Base-by-base conservation (phyloP, 2,113 vertebrate species). In the Probosciger aterrimus region DNA sequence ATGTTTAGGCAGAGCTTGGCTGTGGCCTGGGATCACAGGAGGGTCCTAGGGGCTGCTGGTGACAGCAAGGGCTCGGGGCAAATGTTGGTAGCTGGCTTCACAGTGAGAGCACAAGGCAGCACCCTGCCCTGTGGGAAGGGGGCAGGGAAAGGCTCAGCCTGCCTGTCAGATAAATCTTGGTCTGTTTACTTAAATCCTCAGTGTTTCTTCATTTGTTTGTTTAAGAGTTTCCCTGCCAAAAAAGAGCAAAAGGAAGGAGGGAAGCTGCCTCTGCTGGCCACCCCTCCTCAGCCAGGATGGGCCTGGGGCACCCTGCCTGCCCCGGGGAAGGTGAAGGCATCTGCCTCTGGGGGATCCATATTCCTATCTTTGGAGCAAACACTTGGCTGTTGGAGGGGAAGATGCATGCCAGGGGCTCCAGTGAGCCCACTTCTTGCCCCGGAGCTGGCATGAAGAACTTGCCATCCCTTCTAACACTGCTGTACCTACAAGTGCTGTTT, bases 151-250 rank as follows among this genome's bases (percentile, higher is more conserved):
- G 75, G 31, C 65, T 93, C 91, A 10, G 63, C 24, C 55, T 77
- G 90, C 96, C 90, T 92, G 96, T 86, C 95, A 82, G 88, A 92
- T 94, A 88, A 88, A 93, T 95, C 92, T 93, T 79, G 3, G 4
- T 77, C 93, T 97, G 94, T 96, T 97, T 92, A 96, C 96, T 96
- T 95, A 93, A 97, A 94, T 90, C 89, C 88, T 93, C 86, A 83
- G 94, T 92, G 96, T 96, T 97, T 97, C 95, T 97, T 91, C 87
- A 70, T 82, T 94, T 97, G 95, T 97, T 97, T 97, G 97, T 97
- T 97, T 96, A 95, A 97, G 96, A 70, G 78, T 76, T 87, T 93
- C 92, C 92, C 92, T 97, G 97, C 96, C 97, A 94, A 96, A 96
- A 97, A 97, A 95, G 95, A 94, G 92, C 76, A 91, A 93, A 93